Evolutionary conservation across 2,113 vertebrate species (phyloP).

Genomic region (Psittacula cyanocephala): DNA sequence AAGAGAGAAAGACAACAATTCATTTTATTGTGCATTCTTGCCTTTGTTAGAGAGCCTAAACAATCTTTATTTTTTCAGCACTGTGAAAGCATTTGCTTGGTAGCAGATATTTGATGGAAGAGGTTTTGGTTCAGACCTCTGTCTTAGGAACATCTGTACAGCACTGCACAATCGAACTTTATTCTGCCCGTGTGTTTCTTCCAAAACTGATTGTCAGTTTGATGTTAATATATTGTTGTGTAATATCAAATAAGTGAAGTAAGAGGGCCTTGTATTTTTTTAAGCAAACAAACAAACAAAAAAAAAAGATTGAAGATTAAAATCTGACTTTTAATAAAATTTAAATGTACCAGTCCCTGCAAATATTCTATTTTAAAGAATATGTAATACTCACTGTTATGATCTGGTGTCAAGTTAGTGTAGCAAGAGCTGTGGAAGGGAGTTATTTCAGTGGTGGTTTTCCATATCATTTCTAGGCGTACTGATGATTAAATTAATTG

Average conservation of each 20-base stretch:
- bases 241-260: background rate
- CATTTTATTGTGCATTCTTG: constrained; percentile 20
- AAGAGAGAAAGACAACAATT: constrained; percentile 17
- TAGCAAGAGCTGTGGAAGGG: background rate
- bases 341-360: background rate
- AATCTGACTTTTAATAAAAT: background rate
- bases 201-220: background rate
- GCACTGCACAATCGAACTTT: background rate
- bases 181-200: background rate
- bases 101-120: background rate
- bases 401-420: background rate
- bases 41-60: background rate
- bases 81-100: background rate
- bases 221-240: background rate
- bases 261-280: background rate
- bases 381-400: background rate
- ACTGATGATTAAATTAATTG: background rate
- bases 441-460: background rate
- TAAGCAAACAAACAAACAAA: background rate
- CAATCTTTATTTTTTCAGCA: background rate
- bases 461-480: background rate
- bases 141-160: background rate
- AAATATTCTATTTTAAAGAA: background rate
- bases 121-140: background rate
- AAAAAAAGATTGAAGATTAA: background rate